These are phyloP conservation scores for Nephrotoma flavescens DNA, from an alignment of 2,888 invertebrate species.

Conservation along the genomic window DNA sequence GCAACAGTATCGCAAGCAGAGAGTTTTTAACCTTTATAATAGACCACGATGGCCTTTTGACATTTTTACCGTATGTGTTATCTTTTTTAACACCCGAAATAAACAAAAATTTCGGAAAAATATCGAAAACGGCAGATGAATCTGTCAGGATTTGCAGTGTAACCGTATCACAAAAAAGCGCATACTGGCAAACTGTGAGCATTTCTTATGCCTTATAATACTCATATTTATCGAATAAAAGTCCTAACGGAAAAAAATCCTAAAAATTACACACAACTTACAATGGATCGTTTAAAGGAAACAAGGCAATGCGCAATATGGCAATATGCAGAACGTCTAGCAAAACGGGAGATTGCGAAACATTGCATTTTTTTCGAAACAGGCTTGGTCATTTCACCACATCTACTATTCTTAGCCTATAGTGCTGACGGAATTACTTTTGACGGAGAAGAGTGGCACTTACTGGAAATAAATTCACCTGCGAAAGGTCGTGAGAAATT, in stretches of 20 bases:
- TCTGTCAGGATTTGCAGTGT: background rate
- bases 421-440: constrained; percentile 6
- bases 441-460: constrained; percentile 7
- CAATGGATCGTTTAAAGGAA: constrained; percentile 5
- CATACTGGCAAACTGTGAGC: background rate
- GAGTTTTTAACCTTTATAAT: background rate
- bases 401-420: background rate
- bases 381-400: background rate
- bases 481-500: background rate
- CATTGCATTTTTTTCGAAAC: constrained; percentile 1
- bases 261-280: background rate
- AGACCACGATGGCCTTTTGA: background rate
- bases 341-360: background rate
- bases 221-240: no score
- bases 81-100: constrained; percentile 24
- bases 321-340: constrained; percentile 2
- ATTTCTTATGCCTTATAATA: background rate
- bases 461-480: constrained; percentile 5
- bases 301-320: background rate
- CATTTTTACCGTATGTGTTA: background rate
- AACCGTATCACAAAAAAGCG: background rate
- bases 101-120: constrained; percentile 9
- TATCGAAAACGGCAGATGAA: constrained; percentile 1
- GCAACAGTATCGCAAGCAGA: background rate
- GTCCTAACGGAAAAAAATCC: constrained; percentile 1